Conservation (phyloP, 2,113 vertebrate genomes). For the Mobula hypostoma region DNA sequence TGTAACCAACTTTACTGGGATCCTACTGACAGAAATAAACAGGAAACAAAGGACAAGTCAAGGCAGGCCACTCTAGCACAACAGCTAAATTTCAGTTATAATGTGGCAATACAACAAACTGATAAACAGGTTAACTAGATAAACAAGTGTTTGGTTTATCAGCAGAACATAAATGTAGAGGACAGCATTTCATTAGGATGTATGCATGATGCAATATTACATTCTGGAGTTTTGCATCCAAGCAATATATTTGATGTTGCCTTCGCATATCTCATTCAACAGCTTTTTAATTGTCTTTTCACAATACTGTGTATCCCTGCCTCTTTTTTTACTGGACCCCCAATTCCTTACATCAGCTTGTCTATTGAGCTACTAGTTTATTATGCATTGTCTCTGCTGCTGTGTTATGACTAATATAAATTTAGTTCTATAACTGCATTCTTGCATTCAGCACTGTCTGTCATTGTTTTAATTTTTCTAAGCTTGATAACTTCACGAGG, state of each 20-base stretch:
- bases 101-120: neutral
- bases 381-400: neutral
- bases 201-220: neutral
- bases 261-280: neutral
- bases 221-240: neutral
- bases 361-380: neutral
- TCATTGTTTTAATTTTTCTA: neutral
- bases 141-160: neutral
- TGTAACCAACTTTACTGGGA: neutral
- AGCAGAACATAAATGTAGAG: neutral
- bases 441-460: neutral
- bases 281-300: neutral
- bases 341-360: neutral
- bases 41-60: neutral
- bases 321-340: neutral
- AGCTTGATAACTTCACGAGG: neutral
- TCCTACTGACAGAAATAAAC: neutral
- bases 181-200: neutral
- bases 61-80: neutral
- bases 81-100: neutral
- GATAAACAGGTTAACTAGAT: neutral
- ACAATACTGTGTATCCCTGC: neutral
- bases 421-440: neutral
- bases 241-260: neutral
- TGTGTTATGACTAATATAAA: neutral